Evolutionary conservation across 2,888 invertebrate genomes (phyloP).

Genomic region (Carcina quercana): DNA sequence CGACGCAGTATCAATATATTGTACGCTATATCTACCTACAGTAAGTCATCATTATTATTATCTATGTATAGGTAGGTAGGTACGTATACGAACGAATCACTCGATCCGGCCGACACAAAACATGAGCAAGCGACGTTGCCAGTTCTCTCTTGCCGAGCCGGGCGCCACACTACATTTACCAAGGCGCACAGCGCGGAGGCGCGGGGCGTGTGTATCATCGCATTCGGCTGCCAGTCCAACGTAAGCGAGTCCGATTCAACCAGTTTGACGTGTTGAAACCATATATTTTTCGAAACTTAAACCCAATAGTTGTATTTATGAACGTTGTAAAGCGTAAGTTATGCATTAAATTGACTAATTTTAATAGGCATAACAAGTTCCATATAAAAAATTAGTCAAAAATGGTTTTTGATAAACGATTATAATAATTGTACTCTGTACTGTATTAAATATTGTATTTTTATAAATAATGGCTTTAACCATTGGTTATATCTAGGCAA

Average conservation of each 20-base stretch:
- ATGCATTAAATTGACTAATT: too few species aligned
- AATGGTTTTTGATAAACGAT: too few species aligned
- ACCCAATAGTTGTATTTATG: slow-evolving; percentile 2
- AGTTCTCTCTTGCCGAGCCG: slow-evolving; percentile 33
- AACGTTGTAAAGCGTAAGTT: too few species aligned
- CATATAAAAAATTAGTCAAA: too few species aligned
- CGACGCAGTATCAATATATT: slow-evolving; percentile 5
- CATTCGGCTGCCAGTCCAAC: slow-evolving; percentile 22
- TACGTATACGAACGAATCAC: slow-evolving; percentile 14
- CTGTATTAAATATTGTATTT: too few species aligned
- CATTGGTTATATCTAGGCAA: too few species aligned
- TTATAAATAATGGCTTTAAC: too few species aligned
- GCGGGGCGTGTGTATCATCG: slow-evolving; percentile 22
- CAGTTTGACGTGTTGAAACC: slow-evolving; percentile 14
- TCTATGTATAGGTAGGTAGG: slow-evolving; percentile 13
- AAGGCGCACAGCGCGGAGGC: slow-evolving; percentile 39
- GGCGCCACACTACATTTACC: slow-evolving; percentile 43
- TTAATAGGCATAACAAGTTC: too few species aligned
- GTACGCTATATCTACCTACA: slow-evolving; percentile 6
- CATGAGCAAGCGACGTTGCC: slow-evolving; percentile 37
- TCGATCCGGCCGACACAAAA: slow-evolving; percentile 20
- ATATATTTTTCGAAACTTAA: slow-evolving; percentile 8
- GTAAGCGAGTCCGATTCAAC: slow-evolving; percentile 19
- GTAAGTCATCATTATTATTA: slow-evolving; percentile 9
- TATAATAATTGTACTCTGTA: too few species aligned